These are phyloP conservation scores for Solenodon paradoxus DNA, from an alignment of 2,113 vertebrate genomes.

Conservation along the genomic window DNA sequence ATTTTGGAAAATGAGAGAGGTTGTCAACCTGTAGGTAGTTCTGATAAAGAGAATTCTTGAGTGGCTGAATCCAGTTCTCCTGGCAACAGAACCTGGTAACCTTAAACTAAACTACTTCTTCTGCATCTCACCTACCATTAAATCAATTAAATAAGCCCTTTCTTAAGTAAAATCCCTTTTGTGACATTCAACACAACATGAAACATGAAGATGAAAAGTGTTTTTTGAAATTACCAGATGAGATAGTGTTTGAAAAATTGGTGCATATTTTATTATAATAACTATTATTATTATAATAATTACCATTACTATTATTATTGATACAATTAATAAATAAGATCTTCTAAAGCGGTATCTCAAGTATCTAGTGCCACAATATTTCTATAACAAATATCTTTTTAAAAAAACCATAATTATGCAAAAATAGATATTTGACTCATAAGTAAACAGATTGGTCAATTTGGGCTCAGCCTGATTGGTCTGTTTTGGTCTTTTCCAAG, in stretches of 20 bases:
- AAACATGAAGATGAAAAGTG: background rate
- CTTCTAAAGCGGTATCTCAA: background rate
- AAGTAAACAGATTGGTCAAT: background rate
- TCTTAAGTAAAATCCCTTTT: background rate
- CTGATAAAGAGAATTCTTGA: background rate
- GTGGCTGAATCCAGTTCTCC: background rate
- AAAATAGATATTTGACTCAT: background rate
- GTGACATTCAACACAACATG: background rate
- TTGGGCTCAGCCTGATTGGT: background rate
- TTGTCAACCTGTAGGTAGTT: background rate
- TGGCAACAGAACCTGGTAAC: background rate
- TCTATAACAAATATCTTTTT: background rate
- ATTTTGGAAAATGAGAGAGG: background rate
- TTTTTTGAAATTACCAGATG: background rate
- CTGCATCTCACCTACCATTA: background rate
- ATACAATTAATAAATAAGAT: background rate
- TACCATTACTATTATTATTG: background rate
- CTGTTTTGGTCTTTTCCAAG: background rate
- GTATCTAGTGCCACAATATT: background rate
- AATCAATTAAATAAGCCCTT: background rate
- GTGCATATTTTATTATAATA: background rate
- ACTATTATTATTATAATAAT: too few relatives aligned
- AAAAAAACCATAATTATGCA: too few relatives aligned
- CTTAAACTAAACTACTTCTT: background rate
- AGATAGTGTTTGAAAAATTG: background rate